Evolutionary conservation across 2,113 vertebrate genomes (phyloP), one percentile per base, ranked within the genome.

Genomic region (Carassius gibelio): DNA sequence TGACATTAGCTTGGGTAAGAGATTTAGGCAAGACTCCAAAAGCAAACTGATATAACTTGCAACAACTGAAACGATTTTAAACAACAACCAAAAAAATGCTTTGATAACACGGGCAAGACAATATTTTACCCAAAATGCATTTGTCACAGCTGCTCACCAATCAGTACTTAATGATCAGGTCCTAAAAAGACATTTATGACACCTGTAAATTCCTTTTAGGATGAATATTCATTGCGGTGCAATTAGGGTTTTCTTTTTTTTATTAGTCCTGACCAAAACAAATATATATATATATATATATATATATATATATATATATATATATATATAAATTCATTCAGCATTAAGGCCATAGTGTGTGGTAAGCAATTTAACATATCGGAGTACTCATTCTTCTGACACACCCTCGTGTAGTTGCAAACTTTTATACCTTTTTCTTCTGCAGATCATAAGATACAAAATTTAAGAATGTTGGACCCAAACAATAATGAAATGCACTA

Each of bases 81-180:
- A 36, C 30, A 72, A 8, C 3, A 17, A 50, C 55, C 55, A 80
- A 66, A 61, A n/a, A 61, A 61, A 21, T 79, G 42, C 84, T 88
- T 88, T 61, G 57, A 45, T 75, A 62, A 57, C 75, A 36, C 23
- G 83, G 42, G 48, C 50, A 21, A 52, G 50, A 52, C 13, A 52
- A 83, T 66, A n/a, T 10, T 10, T 69, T 19, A 11, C 68, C 84
- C 69, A 72, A 42, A 84, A 76, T 23, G 61, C 71, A 81, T 2
- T 5, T 36, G 5, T 19, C 62, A 78, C 84, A 78, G 48, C 61
- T 61, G 50, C 10, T 21, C 9, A 77, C 78, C 55, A 88, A 78
- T 86, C 72, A 84, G 42, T 5, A 19, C 50, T 5, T 30, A 36
- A 52, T 1, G 50, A 61, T 61, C 57, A n/a, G 57, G 8, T 61